These are phyloP conservation scores for Pungitius pungitius DNA, from an alignment of 2,113 vertebrate genomes.

Conservation along the genomic window DNA sequence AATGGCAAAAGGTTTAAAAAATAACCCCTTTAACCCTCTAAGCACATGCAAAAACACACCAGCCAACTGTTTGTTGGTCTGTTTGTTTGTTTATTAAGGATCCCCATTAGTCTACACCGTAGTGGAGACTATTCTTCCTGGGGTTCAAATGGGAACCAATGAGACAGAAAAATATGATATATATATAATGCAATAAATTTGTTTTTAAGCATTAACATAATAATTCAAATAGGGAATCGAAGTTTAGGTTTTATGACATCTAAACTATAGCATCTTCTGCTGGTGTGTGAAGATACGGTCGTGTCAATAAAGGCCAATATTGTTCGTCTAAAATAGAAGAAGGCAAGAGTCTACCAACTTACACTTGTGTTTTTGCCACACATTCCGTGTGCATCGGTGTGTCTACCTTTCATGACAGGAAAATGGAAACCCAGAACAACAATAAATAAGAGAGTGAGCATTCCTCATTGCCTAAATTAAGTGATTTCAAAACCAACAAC, in stretches of 20 bases:
- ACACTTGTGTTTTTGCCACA: neutral
- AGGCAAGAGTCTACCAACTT: neutral
- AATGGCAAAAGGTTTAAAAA: neutral
- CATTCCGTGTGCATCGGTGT: neutral
- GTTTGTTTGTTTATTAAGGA: too few species aligned
- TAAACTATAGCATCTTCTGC: neutral
- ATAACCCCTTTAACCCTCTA: neutral
- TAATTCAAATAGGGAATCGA: neutral
- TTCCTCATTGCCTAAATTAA: conserved; percentile 27
- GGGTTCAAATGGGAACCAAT: too few species aligned
- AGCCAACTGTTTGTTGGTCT: too few species aligned
- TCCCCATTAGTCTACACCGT: too few species aligned
- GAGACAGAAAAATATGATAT: neutral
- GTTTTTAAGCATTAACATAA: neutral
- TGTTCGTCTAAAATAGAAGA: neutral
- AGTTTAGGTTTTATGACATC: too few species aligned
- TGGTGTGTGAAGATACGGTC: neutral
- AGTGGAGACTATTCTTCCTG: too few species aligned
- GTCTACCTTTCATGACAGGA: neutral
- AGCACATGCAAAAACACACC: neutral
- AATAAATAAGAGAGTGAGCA: conserved; percentile 12
- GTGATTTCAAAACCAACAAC: conserved; percentile 19
- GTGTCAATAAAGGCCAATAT: neutral
- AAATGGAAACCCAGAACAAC: conserved; percentile 17
- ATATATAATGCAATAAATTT: neutral